Evolutionary conservation across 2,797 vertebrate species (phyloP).

Genomic region (Loriculus beryllinus): DNA sequence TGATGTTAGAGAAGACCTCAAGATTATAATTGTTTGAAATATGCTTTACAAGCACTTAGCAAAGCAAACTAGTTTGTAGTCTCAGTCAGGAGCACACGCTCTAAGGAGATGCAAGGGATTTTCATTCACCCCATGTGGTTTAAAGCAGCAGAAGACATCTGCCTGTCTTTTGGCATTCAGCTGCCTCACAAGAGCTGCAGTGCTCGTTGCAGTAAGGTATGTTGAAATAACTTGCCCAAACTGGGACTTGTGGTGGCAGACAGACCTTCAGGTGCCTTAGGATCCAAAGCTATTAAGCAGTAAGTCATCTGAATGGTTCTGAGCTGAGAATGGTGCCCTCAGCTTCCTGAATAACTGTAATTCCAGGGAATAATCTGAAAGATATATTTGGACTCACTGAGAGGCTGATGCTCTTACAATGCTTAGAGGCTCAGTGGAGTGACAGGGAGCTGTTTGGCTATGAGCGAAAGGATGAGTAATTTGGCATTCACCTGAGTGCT

Average conservation of each 20-base stretch:
- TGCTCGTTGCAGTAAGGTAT: background rate
- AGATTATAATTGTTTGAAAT: constrained; percentile 61
- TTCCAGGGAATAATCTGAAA: background rate
- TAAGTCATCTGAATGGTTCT: background rate
- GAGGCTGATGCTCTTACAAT: background rate
- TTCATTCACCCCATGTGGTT: background rate
- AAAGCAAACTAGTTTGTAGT: background rate
- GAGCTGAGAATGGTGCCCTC: background rate
- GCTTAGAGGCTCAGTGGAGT: background rate
- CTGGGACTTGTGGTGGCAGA: background rate
- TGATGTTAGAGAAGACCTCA: constrained; percentile 21
- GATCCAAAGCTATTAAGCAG: background rate
- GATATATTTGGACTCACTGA: background rate
- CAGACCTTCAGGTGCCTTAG: background rate
- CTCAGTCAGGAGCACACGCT: background rate
- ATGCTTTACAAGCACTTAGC: constrained; percentile 26
- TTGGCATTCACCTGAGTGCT: background rate
- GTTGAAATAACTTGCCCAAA: fast-evolving
- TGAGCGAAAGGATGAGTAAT: background rate
- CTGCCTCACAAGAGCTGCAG: background rate
- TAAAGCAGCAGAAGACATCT: constrained; percentile 12
- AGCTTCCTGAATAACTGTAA: background rate
- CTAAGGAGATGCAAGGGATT: background rate
- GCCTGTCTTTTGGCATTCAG: background rate
- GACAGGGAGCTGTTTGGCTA: background rate